A percentile compares a stretch with the other conserved stretches of the same genome.
Conservation (phyloP, 2,888 invertebrate genomes). For the Drosophila seclusa region DNA sequence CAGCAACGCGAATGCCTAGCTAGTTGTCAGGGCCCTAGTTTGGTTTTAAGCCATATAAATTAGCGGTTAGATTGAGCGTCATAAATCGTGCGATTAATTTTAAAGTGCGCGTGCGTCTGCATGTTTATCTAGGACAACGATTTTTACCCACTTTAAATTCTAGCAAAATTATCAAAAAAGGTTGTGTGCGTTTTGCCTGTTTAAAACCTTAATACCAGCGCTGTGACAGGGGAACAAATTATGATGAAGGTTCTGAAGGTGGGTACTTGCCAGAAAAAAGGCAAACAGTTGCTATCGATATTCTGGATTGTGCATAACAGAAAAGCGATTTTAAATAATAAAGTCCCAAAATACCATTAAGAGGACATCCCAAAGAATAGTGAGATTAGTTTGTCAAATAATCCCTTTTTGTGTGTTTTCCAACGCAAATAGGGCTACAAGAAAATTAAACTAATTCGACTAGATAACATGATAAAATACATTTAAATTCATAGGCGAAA, state of each 20-base stretch:
- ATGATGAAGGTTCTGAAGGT: conserved; percentile 33
- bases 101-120: conserved; percentile 56
- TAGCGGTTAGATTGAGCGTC: conserved; percentile 75
- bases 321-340: not conserved
- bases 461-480: not conserved
- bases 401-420: not conserved
- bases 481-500: not conserved
- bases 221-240: conserved; percentile 29
- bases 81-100: conserved; percentile 76
- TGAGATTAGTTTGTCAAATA: not conserved
- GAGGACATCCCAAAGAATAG: not conserved
- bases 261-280: not conserved
- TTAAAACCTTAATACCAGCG: not conserved
- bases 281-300: not conserved
- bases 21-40: conserved; percentile 30
- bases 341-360: not conserved
- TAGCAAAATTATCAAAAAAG: conserved; percentile 20
- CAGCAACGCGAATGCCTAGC: conserved; percentile 21
- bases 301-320: not conserved
- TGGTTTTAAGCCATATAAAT: conserved; percentile 69
- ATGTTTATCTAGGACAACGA: conserved; percentile 61
- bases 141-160: conserved; percentile 35
- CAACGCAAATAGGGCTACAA: not conserved
- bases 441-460: not conserved
- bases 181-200: conserved; percentile 1